Evolutionary conservation across 2,113 vertebrate species (phyloP).

Genomic region (Bagarius yarrelli): DNA sequence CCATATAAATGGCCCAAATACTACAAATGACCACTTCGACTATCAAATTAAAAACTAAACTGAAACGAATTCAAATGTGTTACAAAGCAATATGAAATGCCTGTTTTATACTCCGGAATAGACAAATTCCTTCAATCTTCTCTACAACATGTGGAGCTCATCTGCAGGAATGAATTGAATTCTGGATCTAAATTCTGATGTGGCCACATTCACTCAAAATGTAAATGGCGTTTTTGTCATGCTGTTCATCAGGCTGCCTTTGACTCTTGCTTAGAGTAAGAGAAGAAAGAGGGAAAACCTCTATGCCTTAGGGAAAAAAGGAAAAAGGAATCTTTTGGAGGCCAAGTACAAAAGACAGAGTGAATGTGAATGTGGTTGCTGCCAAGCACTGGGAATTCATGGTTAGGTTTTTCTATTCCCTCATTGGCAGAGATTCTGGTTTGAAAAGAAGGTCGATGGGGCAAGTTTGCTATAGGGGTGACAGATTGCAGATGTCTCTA

Average conservation of each 20-base stretch:
- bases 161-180: constrained; percentile 26
- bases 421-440: constrained; percentile 41
- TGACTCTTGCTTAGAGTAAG: constrained; percentile 38
- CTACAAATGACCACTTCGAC: background rate
- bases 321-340: constrained; percentile 51
- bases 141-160: constrained; percentile 14
- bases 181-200: constrained; percentile 43
- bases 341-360: constrained; percentile 50
- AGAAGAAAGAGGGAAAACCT: constrained; percentile 48
- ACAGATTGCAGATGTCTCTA: constrained; percentile 57
- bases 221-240: constrained; percentile 52
- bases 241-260: constrained; percentile 46
- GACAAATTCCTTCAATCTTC: constrained; percentile 33
- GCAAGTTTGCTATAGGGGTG: constrained; percentile 47
- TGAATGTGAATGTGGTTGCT: constrained; percentile 49
- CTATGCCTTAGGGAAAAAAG: constrained; percentile 44
- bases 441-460: constrained; percentile 52
- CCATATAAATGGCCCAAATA: background rate
- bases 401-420: constrained; percentile 45
- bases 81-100: background rate
- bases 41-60: background rate
- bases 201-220: constrained; percentile 49
- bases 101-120: constrained; percentile 6
- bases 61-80: background rate
- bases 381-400: constrained; percentile 55